These are phyloP conservation scores for Tichodroma muraria DNA, from an alignment of 2,113 vertebrate genomes.

Conservation along the genomic window DNA sequence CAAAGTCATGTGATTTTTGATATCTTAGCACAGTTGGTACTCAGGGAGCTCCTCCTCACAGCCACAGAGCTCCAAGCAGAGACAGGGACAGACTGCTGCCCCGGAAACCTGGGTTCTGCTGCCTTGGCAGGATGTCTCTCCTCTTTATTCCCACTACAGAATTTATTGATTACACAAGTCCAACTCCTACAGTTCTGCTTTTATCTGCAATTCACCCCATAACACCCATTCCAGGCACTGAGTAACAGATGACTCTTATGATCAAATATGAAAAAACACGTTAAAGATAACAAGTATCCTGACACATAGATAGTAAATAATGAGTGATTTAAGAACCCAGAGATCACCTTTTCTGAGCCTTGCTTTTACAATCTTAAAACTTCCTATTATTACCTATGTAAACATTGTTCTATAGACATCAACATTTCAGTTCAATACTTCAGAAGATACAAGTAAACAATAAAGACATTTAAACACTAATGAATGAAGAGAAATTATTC, in stretches of 20 bases:
- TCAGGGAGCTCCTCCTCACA: background rate
- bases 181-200: background rate
- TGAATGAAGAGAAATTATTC: background rate
- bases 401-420: background rate
- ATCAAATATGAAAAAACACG: background rate
- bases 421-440: background rate
- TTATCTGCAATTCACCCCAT: background rate
- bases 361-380: background rate
- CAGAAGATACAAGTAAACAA: background rate
- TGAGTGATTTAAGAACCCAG: background rate
- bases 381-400: background rate
- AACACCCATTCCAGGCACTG: background rate
- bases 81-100: background rate
- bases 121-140: background rate
- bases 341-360: background rate
- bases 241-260: background rate
- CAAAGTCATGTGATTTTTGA: background rate
- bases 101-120: accelerated
- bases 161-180: background rate
- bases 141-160: background rate
- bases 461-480: background rate
- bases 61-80: background rate
- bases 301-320: background rate
- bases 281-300: background rate
- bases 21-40: background rate